Percentiles rank a stretch among this genome's conserved stretches.
Evolutionary conservation across 2,888 invertebrate genomes (phyloP).

Genomic region (Hyles lineata): DNA sequence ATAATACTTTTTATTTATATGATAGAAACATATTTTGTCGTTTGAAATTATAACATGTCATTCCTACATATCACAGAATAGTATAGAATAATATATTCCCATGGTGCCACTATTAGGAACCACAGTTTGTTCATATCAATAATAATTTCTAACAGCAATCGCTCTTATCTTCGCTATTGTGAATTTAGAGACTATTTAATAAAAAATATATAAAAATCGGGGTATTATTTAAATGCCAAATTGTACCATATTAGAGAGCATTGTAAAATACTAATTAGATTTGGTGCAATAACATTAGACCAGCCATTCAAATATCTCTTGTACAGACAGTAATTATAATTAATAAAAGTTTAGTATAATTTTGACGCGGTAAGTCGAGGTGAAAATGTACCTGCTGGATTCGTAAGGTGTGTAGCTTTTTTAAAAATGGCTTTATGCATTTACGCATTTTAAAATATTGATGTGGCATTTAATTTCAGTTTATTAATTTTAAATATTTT

Average conservation of each 20-base stretch:
- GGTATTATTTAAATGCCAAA: no score
- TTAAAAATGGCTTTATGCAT: conserved; percentile 34
- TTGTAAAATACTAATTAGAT: neutral
- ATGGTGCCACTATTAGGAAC: conserved; percentile 64
- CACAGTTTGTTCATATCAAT: conserved; percentile 33
- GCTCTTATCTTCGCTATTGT: neutral
- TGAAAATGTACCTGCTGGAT: conserved; percentile 19
- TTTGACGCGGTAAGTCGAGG: neutral
- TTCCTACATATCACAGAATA: conserved; percentile 64
- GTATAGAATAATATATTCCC: conserved; percentile 53
- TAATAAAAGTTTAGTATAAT: conserved; percentile 6
- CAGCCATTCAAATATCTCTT: neutral
- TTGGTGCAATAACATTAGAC: neutral
- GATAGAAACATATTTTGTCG: conserved; percentile 16
- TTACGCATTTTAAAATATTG: conserved; percentile 27
- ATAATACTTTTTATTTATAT: neutral
- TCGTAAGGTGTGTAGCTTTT: conserved; percentile 27
- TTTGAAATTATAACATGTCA: conserved; percentile 57
- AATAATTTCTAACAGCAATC: conserved; percentile 11
- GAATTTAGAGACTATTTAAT: neutral
- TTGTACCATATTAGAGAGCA: neutral
- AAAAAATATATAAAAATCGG: neutral
- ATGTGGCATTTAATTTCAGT: conserved; percentile 1
- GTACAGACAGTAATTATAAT: neutral
- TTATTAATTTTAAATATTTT: conserved; percentile 10